phyloP scores from a whole-genome alignment of 2,888 invertebrate species.

The Tortrix viridana region DNA sequence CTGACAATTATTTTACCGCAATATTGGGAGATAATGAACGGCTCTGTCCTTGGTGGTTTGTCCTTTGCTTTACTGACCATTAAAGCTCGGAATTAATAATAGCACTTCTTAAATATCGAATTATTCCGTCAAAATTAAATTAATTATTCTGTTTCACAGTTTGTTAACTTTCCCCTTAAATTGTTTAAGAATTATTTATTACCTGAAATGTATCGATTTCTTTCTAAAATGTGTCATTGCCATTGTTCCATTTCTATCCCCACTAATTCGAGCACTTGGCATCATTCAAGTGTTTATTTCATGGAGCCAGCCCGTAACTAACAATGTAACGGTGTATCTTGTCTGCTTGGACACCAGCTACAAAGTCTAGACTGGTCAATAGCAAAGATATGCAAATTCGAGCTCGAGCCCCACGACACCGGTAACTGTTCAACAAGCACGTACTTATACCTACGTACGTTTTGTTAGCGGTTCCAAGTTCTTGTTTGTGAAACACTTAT shows the following conservation, averaged over 20 bases:
- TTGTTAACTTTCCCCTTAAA: background rate
- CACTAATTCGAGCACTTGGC: constrained; percentile 21
- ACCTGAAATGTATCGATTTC: background rate
- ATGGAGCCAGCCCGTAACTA: constrained; percentile 26
- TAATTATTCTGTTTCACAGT: background rate
- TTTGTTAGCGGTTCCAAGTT: constrained; percentile 21
- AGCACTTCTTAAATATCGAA: background rate
- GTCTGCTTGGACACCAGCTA: constrained; percentile 63
- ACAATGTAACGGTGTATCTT: constrained; percentile 41
- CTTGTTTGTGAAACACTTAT: constrained; percentile 11
- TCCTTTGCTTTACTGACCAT: constrained; percentile 41
- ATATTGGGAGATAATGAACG: constrained; percentile 45
- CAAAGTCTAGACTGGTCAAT: constrained; percentile 72
- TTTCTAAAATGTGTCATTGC: constrained; percentile 4
- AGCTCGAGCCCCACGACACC: constrained; percentile 43
- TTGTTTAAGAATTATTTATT: constrained; percentile 1
- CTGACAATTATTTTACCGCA: constrained; percentile 55
- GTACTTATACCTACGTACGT: constrained; percentile 5
- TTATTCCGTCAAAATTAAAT: background rate
- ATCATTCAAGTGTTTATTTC: constrained; percentile 34
- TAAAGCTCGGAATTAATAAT: constrained; percentile 11
- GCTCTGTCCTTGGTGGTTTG: constrained; percentile 39
- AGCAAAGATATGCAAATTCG: constrained; percentile 66
- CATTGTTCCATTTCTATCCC: constrained; percentile 3
- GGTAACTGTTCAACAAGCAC: constrained; percentile 41